These are phyloP conservation scores for Delia radicum DNA, from an alignment of 1,140 invertebrate genomes.

Conservation along the genomic window DNA sequence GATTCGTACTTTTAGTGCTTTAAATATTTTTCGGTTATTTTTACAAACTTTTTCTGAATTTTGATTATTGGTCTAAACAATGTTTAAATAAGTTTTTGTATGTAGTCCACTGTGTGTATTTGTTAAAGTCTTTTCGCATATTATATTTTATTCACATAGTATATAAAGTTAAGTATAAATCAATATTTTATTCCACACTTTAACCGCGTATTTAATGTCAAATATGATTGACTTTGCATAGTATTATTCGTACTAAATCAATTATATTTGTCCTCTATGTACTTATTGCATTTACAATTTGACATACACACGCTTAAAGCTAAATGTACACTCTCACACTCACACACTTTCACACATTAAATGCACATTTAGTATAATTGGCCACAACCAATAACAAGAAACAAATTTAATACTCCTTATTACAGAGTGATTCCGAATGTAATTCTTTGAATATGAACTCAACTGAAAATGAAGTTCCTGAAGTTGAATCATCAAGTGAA, in stretches of 20 bases:
- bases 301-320: neutral
- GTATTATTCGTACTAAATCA: too few relatives aligned
- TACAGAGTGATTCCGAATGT: constrained; percentile 75
- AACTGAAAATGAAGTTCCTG: constrained; percentile 67
- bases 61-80: too few relatives aligned
- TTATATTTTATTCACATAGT: too few relatives aligned
- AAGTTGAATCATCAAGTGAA: constrained; percentile 66
- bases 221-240: neutral
- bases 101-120: too few relatives aligned
- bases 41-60: too few relatives aligned
- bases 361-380: neutral
- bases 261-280: neutral
- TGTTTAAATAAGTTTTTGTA: too few relatives aligned
- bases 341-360: neutral
- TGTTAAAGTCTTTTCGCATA: too few relatives aligned
- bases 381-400: neutral
- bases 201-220: neutral
- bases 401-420: neutral
- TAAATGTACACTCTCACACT: neutral
- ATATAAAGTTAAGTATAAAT: too few relatives aligned
- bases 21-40: too few relatives aligned
- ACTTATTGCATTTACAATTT: neutral
- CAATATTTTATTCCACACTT: too few relatives aligned
- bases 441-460: constrained; percentile 68
- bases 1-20: too few relatives aligned